phyloP scores from a whole-genome alignment of 2,888 invertebrate species.

The Hirudinaria manillensis region DNA sequence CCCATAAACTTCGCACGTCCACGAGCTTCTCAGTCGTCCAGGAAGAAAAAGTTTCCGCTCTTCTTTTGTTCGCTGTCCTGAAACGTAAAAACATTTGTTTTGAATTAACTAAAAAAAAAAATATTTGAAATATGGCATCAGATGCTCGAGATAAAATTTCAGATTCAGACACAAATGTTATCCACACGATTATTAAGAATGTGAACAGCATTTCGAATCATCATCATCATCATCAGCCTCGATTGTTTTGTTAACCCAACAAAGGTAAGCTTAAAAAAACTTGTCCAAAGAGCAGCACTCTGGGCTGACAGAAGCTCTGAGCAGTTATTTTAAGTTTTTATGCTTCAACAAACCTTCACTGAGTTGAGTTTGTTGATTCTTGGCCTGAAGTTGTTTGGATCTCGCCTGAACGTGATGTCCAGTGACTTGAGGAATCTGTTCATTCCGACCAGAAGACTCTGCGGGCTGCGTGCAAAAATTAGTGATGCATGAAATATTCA shows the following conservation, averaged over 20 bases:
- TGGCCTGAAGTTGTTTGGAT: conserved; percentile 96
- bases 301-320: too few relatives aligned
- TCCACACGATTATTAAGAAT: conserved; percentile 22
- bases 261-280: too few relatives aligned
- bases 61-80: conserved; percentile 93
- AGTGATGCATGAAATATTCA: background rate
- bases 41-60: conserved; percentile 95
- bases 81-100: conserved; percentile 36
- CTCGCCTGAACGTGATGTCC: conserved; percentile 94
- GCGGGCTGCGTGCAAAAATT: conserved; percentile 59
- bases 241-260: too few relatives aligned
- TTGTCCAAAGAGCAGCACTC: too few relatives aligned
- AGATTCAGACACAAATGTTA: background rate
- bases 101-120: background rate
- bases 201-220: conserved; percentile 22
- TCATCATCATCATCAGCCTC: background rate
- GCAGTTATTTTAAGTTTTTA: too few relatives aligned
- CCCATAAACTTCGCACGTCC: too few relatives aligned
- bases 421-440: conserved; percentile 89
- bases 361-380: conserved; percentile 94
- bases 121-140: too few relatives aligned
- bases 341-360: conserved; percentile 67
- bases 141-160: too few relatives aligned
- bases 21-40: conserved; percentile 75
- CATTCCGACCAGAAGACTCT: conserved; percentile 89